A percentile compares a stretch with the other conserved stretches of the same genome.
Evolutionary conservation across 2,888 invertebrate genomes (phyloP).

Genomic region (Cyclophora albipunctata): DNA sequence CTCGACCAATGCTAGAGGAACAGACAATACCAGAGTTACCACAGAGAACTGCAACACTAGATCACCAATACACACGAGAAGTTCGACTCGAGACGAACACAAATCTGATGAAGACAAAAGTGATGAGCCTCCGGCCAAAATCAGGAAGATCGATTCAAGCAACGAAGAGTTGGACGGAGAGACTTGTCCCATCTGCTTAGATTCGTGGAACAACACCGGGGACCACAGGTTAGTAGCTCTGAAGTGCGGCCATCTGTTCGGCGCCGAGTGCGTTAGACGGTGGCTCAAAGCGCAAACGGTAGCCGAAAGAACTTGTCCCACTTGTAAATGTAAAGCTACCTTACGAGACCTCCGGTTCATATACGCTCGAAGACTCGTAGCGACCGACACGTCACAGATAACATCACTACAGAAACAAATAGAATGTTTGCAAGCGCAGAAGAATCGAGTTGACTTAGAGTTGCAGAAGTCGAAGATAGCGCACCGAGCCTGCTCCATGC

Average conservation of each 20-base stretch:
- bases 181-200: slow-evolving; percentile 91
- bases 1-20: too few relatives aligned
- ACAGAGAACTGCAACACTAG: too few relatives aligned
- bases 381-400: slow-evolving; percentile 85
- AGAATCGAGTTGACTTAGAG: slow-evolving; percentile 77
- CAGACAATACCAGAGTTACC: too few relatives aligned
- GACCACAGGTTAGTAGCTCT: slow-evolving; percentile 90
- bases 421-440: slow-evolving; percentile 73
- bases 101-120: slow-evolving; percentile 4
- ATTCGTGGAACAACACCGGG: slow-evolving; percentile 90
- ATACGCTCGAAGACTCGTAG: slow-evolving; percentile 85
- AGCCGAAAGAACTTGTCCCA: slow-evolving; percentile 85
- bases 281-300: slow-evolving; percentile 79
- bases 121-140: slow-evolving; percentile 35
- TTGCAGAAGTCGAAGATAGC: slow-evolving; percentile 61
- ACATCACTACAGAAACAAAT: slow-evolving; percentile 79
- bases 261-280: slow-evolving; percentile 83
- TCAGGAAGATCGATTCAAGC: slow-evolving; percentile 39
- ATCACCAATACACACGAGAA: too few relatives aligned
- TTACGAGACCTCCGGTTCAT: slow-evolving; percentile 83
- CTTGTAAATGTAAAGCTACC: slow-evolving; percentile 86
- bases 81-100: too few relatives aligned
- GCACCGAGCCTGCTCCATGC: slow-evolving; percentile 40
- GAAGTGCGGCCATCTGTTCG: slow-evolving; percentile 95
- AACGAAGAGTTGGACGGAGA: slow-evolving; percentile 78